Base-by-base conservation (phyloP, 1,140 invertebrate genomes). In the Dufourea novaeangliae region DNA sequence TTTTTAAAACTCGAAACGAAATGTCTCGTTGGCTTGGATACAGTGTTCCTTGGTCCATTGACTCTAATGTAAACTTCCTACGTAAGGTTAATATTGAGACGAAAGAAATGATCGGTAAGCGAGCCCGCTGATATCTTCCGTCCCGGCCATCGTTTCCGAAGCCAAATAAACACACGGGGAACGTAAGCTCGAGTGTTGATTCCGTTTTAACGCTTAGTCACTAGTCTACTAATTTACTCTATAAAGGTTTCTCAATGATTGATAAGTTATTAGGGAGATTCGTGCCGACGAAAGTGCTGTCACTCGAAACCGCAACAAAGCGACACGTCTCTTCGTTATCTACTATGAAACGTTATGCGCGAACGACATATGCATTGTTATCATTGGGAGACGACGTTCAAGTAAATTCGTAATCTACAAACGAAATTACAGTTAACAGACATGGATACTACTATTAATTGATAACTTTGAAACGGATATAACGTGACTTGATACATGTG, bases 91-190 rank as follows among this genome's bases (percentile, higher is more conserved):
- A n/a, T 27, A 37, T n/a, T 34, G n/a, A 34, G 14, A 12, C 41
- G 78, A 37, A 7, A 25, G 37, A 10, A 54, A 41, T 25, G 27
- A 76, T 41, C 8, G 22, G 57, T 39, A 22, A 66, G 57, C 22
- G 44, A 68, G 25, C 54, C 50, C 22, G 63, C 71, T n/a, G 84
- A 86, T 85, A 88, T 84, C 87, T 84, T 83, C 83, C 80, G 85
- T 82, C 78, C 83, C 79, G 81, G 78, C 71, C 80, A 69, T 80
- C 78, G 78, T 87, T 82, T 78, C 79, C 56, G 87, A 91, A 90
- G 89, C 88, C 87, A 90, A 90, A 91, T 91, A 91, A 91, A 91
- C 88, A 91, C 85, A 50, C 59, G 73, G 78, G 87, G 59, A 46
- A 34, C 39, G 59, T 79, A 84, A 81, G 80, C 80, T 82, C 75